Evolutionary conservation across 2,888 invertebrate genomes (phyloP), one percentile per base, ranked within the genome.

Genomic region (Orgyia antiqua): DNA sequence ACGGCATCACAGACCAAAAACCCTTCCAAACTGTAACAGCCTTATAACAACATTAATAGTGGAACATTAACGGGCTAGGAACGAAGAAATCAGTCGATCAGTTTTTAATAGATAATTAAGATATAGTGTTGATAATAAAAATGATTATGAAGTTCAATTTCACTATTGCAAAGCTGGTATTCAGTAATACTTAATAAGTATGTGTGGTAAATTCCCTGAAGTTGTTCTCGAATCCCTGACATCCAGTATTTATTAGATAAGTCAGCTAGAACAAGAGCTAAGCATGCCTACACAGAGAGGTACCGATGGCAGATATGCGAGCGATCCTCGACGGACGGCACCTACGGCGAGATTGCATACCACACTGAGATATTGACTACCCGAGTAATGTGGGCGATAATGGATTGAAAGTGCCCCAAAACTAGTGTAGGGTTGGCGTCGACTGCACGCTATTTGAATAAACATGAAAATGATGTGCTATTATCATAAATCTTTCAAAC

Each of bases 311-410:
- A 66, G 68, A 70, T 71, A 70, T 53, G 58, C 55, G 40, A 48
- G 51, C 54, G 45, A 55, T 55, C 53, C 45, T 48, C 40, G 42
- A 44, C 48, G 44, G 58, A 52, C 56, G 51, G 62, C 64, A 67
- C 68, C 68, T 66, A 67, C 67, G 58, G 55, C 61, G 50, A 69
- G 68, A 70, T 72, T 67, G 68, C 73, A 72, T 72, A 68, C 71
- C 68, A 41, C 52, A 47, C 54, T 58, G 51, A 61, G 67, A 66
- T 73, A 78, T 68, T 64, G 63, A 64, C 64, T 67, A 65, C 60
- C 58, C 57, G 48, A 50, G 51, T 59, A 58, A 67, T 67, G 80
- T 79, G 71, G 80, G 77, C 65, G 74, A 70, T 76, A 70, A 76
- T 69, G 59, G 72, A 77, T 79, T 68, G 67, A 65, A 62, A 62